Percentiles rank a stretch among this genome's conserved stretches.
Conservation (phyloP, 2,113 vertebrate species). For the Formicarius rufipectus region DNA sequence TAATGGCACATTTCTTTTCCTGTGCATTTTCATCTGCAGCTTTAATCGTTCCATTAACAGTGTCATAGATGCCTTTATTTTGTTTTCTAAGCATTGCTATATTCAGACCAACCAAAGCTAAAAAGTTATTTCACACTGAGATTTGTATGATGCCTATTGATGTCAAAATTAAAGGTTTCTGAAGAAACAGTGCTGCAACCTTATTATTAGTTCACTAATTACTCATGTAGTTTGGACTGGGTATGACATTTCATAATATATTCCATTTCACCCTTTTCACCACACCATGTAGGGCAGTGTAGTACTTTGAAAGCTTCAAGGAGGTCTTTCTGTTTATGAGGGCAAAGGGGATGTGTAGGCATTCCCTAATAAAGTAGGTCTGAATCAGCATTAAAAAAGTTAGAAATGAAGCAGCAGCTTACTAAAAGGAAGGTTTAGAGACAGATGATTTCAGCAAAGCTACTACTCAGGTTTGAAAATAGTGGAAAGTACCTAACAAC, state of each 20-base stretch:
- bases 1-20: neutral
- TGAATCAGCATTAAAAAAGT: neutral
- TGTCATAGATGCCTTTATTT: neutral
- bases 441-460: neutral
- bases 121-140: slow-evolving; percentile 3
- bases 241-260: slow-evolving; percentile 34
- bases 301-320: slow-evolving; percentile 37
- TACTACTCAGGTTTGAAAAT: neutral
- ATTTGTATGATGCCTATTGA: neutral
- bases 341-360: neutral
- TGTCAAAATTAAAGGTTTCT: slow-evolving; percentile 58
- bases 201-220: slow-evolving; percentile 60
- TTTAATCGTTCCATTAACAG: neutral
- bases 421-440: neutral
- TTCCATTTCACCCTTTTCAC: slow-evolving; percentile 46
- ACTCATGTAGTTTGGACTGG: slow-evolving; percentile 17
- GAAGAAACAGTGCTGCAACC: slow-evolving; percentile 12
- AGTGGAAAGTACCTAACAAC: neutral
- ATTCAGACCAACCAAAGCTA: neutral
- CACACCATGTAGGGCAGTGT: neutral
- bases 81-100: neutral
- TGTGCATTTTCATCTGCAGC: neutral
- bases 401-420: neutral
- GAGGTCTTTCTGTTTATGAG: slow-evolving; percentile 19
- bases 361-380: neutral